phyloP scores from a whole-genome alignment of 53 echinoderm and acorn worm genomes.

The Astropecten irregularis region DNA sequence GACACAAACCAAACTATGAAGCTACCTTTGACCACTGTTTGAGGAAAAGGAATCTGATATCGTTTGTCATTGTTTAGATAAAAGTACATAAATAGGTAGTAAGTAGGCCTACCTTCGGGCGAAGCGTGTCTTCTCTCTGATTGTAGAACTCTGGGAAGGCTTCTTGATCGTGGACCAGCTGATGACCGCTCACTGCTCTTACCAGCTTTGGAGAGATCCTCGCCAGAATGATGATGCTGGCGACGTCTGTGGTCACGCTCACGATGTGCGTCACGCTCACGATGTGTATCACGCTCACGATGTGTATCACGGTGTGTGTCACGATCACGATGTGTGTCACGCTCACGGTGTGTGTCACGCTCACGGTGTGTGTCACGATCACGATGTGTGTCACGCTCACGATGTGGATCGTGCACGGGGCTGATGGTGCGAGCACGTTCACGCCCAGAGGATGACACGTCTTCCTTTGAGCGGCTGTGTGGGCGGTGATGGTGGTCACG shows the following conservation, averaged over 20 bases:
- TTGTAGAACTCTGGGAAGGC: conserved; percentile 38
- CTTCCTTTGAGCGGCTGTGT: conserved; percentile 31
- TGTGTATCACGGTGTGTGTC: neutral
- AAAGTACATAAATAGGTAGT: too few species aligned
- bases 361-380: conserved; percentile 14
- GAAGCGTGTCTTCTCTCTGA: conserved; percentile 38
- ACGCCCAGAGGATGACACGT: conserved; percentile 20
- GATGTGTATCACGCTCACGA: neutral
- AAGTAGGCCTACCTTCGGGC: neutral
- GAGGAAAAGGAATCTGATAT: too few species aligned
- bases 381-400: conserved; percentile 16
- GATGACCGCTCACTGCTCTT: conserved; percentile 28
- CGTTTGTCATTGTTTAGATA: too few species aligned
- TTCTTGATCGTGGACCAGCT: conserved; percentile 24
- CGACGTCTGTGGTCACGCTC: conserved; percentile 39
- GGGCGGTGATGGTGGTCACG: conserved; percentile 32
- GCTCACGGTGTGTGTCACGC: neutral
- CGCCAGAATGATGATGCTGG: conserved; percentile 42
- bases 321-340: conserved; percentile 23
- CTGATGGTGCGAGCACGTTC: conserved; percentile 23
- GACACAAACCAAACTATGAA: too few species aligned
- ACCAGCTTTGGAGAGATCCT: conserved; percentile 13
- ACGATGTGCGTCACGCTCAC: conserved; percentile 12
- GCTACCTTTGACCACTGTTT: too few species aligned
- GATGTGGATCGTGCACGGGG: neutral